These are phyloP conservation scores for Colletes gigas DNA, from an alignment of 1,140 invertebrate genomes.

Conservation along the genomic window DNA sequence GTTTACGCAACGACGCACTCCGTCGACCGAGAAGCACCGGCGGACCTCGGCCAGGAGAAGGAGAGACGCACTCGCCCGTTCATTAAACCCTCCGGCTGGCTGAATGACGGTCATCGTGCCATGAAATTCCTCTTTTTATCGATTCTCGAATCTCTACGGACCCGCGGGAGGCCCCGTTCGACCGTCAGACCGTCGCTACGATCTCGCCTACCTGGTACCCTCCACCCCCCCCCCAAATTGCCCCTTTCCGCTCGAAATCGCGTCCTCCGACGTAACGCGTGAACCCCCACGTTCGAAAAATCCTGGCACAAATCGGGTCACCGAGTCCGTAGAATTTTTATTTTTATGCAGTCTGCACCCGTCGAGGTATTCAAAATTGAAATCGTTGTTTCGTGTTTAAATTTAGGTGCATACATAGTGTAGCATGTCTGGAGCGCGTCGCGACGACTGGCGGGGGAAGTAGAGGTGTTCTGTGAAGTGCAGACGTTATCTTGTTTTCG, in stretches of 20 bases:
- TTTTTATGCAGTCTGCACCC: too few relatives aligned
- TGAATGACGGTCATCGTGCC: slow-evolving; percentile 44
- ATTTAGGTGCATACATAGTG: too few relatives aligned
- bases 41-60: slow-evolving; percentile 31
- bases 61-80: slow-evolving; percentile 39
- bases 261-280: too few relatives aligned
- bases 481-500: too few relatives aligned
- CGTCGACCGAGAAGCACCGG: slow-evolving; percentile 4
- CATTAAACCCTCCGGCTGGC: slow-evolving; percentile 37
- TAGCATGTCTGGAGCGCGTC: too few relatives aligned
- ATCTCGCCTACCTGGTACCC: slow-evolving; percentile 4
- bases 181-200: neutral
- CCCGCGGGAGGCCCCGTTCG: neutral
- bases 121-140: slow-evolving; percentile 36
- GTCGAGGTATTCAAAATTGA: too few relatives aligned
- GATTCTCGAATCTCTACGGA: neutral
- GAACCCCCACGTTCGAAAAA: too few relatives aligned
- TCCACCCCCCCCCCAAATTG: neutral
- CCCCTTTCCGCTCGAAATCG: neutral
- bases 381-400: too few relatives aligned
- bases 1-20: slow-evolving; percentile 63
- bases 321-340: too few relatives aligned
- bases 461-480: too few relatives aligned
- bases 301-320: too few relatives aligned
- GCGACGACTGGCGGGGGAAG: too few relatives aligned